Evolutionary conservation across 30 jellyfish, hydroid and myxozoan species (phyloP).

Genomic region (Aurelia aurita): DNA sequence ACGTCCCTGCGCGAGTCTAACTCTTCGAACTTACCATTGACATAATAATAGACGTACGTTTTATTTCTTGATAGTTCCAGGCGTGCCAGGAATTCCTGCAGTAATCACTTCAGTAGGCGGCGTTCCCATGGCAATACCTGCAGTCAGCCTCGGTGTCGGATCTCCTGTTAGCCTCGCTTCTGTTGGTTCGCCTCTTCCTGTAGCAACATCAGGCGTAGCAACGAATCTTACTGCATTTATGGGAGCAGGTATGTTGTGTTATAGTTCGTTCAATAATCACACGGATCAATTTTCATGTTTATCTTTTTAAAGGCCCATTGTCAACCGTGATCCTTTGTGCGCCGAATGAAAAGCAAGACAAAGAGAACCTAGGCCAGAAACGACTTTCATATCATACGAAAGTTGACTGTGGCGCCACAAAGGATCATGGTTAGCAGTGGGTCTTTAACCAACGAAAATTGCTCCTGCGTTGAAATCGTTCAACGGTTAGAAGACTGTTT

Average conservation of each 20-base stretch:
- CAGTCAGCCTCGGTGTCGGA: slow-evolving; percentile 32
- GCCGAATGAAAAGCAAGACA: background rate
- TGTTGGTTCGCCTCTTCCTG: slow-evolving; percentile 55
- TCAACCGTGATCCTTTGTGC: no score
- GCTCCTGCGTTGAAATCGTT: no score
- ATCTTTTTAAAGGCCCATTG: no score
- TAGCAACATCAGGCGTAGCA: slow-evolving; percentile 45
- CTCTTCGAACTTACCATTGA: no score
- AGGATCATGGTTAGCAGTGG: no score
- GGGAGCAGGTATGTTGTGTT: slow-evolving; percentile 26
- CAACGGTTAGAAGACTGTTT: no score
- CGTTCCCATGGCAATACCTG: slow-evolving; percentile 77
- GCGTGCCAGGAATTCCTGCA: slow-evolving; percentile 52
- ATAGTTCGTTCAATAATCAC: background rate
- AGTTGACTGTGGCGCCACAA: no score
- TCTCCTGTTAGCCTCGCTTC: slow-evolving; percentile 11
- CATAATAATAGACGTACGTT: background rate
- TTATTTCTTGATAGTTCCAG: slow-evolving; percentile 19
- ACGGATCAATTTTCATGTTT: background rate
- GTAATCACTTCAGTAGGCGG: slow-evolving; percentile 73
- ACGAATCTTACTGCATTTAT: slow-evolving; percentile 29
- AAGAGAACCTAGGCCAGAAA: no score
- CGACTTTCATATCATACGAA: no score
- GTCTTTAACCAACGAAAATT: no score
- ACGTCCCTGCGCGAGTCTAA: no score